Evolutionary conservation across 2,888 invertebrate genomes (phyloP).

Genomic region (Seladonia tumulorum): DNA sequence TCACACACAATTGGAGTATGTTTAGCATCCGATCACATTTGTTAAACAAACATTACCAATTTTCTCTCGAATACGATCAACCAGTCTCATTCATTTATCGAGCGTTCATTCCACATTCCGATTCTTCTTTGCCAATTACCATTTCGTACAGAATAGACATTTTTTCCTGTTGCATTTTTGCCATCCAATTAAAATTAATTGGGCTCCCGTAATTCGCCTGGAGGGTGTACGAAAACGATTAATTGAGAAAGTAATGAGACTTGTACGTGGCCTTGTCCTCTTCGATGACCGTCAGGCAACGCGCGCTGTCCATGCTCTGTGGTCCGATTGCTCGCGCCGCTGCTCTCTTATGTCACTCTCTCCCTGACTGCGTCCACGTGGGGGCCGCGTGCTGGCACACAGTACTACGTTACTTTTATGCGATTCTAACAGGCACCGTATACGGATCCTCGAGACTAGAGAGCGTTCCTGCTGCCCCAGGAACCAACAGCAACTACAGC

Average conservation of each 20-base stretch:
- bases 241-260: neutral
- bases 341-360: constrained; percentile 23
- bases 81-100: no score
- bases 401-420: constrained; percentile 80
- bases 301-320: neutral
- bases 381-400: constrained; percentile 69
- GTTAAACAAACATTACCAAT: no score
- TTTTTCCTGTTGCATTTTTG: no score
- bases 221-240: no score
- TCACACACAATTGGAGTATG: no score
- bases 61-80: no score
- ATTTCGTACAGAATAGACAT: no score
- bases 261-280: neutral
- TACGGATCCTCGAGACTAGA: constrained; percentile 76
- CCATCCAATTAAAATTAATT: no score
- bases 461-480: constrained; percentile 77
- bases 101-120: no score
- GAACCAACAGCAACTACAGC: constrained; percentile 77
- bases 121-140: no score
- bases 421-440: constrained; percentile 80
- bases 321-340: constrained; percentile 14
- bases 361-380: constrained; percentile 53
- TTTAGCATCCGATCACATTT: no score
- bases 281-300: neutral
- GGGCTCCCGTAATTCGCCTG: no score